Percentiles rank a stretch among this genome's conserved stretches.
Evolutionary conservation across 2,113 vertebrate species (phyloP).

Genomic region (Microtus richardsoni): DNA sequence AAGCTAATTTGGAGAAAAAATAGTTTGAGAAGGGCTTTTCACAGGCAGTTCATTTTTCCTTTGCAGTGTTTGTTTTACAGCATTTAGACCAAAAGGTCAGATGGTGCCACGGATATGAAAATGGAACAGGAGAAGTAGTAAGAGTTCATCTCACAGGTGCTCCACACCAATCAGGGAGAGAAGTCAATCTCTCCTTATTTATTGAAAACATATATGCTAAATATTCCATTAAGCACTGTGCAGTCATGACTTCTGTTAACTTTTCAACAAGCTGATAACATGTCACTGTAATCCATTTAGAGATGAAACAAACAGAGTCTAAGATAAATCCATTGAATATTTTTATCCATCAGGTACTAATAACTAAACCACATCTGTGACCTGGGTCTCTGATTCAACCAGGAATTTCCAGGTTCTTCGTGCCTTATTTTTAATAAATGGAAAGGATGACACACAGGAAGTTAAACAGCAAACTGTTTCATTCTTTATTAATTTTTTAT

Average conservation of each 20-base stretch:
- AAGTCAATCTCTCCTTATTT: not conserved
- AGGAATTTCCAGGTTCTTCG: not conserved
- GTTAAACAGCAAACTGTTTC: not conserved
- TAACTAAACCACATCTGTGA: not conserved
- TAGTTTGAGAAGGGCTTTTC: conserved; percentile 43
- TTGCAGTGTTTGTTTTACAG: not conserved
- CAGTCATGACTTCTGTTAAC: not conserved
- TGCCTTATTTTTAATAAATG: not conserved
- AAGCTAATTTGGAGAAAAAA: conserved; percentile 58
- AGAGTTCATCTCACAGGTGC: not conserved
- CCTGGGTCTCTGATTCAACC: not conserved
- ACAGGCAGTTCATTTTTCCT: not conserved
- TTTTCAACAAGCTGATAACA: not conserved
- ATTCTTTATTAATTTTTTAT: not conserved
- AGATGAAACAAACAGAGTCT: not conserved
- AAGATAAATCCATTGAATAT: not conserved
- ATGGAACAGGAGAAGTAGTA: not conserved
- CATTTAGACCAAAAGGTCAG: not conserved
- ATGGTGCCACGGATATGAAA: not conserved
- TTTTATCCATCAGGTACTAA: not conserved
- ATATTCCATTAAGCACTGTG: not conserved
- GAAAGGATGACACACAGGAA: not conserved
- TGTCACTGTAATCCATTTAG: not conserved
- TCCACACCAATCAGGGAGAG: not conserved
- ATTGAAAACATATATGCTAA: not conserved